Evolutionary conservation across 2,797 vertebrate species (phyloP).

Genomic region (Pempheris klunzingeri): DNA sequence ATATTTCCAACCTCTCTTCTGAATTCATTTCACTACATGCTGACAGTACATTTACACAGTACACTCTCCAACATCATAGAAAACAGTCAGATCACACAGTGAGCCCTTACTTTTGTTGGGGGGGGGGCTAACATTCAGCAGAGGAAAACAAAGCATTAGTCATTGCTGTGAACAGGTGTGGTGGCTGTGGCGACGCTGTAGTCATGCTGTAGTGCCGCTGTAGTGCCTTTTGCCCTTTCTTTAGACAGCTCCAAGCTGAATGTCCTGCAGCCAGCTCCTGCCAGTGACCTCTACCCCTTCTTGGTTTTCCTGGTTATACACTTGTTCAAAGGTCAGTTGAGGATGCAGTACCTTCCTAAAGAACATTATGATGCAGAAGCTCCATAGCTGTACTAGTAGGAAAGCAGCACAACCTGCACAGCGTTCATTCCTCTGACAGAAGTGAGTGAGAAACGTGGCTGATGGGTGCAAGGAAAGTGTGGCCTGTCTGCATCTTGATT

Average conservation of each 20-base stretch:
- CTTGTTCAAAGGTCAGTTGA: not conserved
- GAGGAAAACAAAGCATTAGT: not conserved
- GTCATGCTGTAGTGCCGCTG: not conserved
- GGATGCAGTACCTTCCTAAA: not conserved
- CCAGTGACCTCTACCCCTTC: not conserved
- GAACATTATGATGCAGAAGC: not conserved
- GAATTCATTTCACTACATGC: not conserved
- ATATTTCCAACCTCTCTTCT: not conserved
- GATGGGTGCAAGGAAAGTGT: not conserved
- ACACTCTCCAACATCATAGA: not conserved
- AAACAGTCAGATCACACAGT: conserved; percentile 25
- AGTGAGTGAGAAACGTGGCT: not conserved
- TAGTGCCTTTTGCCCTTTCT: not conserved
- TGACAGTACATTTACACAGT: too few species aligned
- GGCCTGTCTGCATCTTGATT: not conserved
- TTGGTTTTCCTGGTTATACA: not conserved
- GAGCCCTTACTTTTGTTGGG: conserved; percentile 17
- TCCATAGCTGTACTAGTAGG: not conserved
- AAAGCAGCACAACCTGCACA: not conserved
- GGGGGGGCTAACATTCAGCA: conserved; percentile 4
- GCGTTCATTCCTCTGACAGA: not conserved
- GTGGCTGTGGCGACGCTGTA: not conserved
- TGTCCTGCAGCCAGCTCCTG: conserved; percentile 4
- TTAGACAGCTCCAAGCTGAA: not conserved
- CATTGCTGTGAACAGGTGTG: not conserved